Percentiles rank a stretch among this genome's conserved stretches.
These are phyloP conservation scores for Parasteatoda tepidariorum DNA, from an alignment of 1,140 invertebrate genomes.

Conservation along the genomic window DNA sequence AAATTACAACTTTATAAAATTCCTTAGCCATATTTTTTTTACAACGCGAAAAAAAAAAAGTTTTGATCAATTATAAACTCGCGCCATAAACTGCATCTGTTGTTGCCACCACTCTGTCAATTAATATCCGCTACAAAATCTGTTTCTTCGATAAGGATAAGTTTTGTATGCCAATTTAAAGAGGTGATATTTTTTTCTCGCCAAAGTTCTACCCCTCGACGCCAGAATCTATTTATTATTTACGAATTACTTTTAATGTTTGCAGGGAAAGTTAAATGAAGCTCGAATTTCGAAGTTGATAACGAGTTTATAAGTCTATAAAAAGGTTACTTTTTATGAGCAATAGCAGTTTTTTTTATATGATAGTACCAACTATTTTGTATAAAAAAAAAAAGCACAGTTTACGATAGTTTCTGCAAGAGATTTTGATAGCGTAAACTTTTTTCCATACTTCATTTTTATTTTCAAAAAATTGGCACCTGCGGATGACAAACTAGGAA, in stretches of 20 bases:
- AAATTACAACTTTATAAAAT: not conserved
- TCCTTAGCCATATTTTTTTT: not conserved
- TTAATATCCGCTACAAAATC: conserved; percentile 46
- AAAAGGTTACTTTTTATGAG: conserved; percentile 55
- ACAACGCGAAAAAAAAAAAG: conserved; percentile 12
- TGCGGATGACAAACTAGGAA: conserved; percentile 33
- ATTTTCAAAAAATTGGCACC: conserved; percentile 40
- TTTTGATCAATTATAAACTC: conserved; percentile 47
- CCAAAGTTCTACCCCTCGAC: not conserved
- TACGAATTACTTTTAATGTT: conserved; percentile 48
- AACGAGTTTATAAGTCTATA: conserved; percentile 46
- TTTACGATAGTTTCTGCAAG: no score
- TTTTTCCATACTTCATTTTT: conserved; percentile 13
- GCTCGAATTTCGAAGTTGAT: conserved; percentile 42
- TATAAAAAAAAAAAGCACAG: no score
- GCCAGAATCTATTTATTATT: conserved; percentile 44
- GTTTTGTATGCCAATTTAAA: conserved; percentile 38
- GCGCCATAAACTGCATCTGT: conserved; percentile 53
- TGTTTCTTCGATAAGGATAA: conserved; percentile 39
- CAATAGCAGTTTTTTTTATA: not conserved
- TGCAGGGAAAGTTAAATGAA: conserved; percentile 45
- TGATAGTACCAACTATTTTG: no score
- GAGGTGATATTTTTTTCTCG: not conserved
- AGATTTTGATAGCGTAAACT: not conserved
- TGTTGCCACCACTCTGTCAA: conserved; percentile 47